Evolutionary conservation across 2,888 invertebrate species (phyloP).

Genomic region (Sepiola atlantica): DNA sequence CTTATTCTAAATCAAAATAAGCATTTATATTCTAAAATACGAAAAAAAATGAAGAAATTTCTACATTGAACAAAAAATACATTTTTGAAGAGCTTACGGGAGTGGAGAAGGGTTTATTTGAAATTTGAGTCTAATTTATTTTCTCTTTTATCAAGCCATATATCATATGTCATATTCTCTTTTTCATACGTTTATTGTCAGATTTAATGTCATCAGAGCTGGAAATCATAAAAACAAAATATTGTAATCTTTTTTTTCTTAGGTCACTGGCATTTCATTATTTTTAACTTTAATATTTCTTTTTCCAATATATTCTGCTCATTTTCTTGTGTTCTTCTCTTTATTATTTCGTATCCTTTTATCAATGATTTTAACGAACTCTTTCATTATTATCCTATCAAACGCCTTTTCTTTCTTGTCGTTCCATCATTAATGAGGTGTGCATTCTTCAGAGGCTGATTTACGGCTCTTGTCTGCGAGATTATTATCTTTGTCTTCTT

Average conservation of each 20-base stretch:
- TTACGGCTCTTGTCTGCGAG: not conserved
- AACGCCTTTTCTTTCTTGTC: not conserved
- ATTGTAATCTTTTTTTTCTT: not conserved
- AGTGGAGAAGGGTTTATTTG: not conserved
- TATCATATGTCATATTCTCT: not conserved
- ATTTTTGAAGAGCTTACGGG: not conserved
- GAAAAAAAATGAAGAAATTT: not conserved
- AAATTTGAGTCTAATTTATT: not conserved
- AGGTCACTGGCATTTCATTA: not conserved
- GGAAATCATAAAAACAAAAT: not conserved
- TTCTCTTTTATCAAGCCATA: not conserved
- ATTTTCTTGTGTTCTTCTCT: not conserved
- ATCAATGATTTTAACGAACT: slow-evolving; percentile 11
- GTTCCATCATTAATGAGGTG: not conserved
- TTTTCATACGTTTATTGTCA: not conserved
- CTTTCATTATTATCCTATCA: not conserved
- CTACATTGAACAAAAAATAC: not conserved
- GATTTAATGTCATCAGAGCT: not conserved
- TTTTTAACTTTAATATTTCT: not conserved
- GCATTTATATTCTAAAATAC: slow-evolving; percentile 9
- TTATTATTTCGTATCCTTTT: not conserved
- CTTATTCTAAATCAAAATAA: not conserved
- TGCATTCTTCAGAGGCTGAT: not conserved
- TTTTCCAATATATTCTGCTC: not conserved
- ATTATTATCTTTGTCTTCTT: not conserved